Base-by-base conservation (phyloP, 2,888 invertebrate genomes). In the Drosophila dives region DNA sequence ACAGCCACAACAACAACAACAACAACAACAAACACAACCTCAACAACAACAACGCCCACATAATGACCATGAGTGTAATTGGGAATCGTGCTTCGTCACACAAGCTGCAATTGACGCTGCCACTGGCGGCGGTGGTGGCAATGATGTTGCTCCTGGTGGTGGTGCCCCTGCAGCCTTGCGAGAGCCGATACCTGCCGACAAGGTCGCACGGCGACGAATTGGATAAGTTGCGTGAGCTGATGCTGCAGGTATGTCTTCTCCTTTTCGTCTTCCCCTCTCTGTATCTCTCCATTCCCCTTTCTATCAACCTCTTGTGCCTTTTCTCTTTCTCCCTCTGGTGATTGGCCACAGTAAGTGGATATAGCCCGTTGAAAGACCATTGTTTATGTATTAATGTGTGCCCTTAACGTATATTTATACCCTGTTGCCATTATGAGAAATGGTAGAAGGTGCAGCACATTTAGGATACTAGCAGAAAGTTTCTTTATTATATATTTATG, bases 191-290 rank as follows among this genome's bases (percentile, higher is more conserved):
- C 82, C 91, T 94, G 70, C 94, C 94, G 56, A 94, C 94, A 79
- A 92, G 94, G 91, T 93, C 93, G 77, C 93, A 93, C 81, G 93
- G 93, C 63, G 94, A 94, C 86, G 93, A 94, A 85, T 91, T 94
- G 89, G 94, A 94, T 86, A 94, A 94, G 92, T 91, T 94, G 77
- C 92, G 94, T 78, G 94, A 94, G 81, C 90, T 94, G 76, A 93
- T 94, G 91, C 93, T 94, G 92, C 94, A 94, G 93, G 94, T 94
- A 92, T 93, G 94, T 86, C 36, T 7, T 17, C 33, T 2, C 1
- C 36, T 29, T 29, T 34, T n/a, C 4, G 20, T 10, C 20, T 33
- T 33, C 26, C 42, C 8, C 17, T 55, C 20, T 15, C 29, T 23
- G 7, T n/a, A 15, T 11, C 5, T 7, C 32, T 17, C 29, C 29